These are phyloP conservation scores for Anoncus sp. DNA, from an alignment of 2,888 invertebrate species.

Conservation along the genomic window DNA sequence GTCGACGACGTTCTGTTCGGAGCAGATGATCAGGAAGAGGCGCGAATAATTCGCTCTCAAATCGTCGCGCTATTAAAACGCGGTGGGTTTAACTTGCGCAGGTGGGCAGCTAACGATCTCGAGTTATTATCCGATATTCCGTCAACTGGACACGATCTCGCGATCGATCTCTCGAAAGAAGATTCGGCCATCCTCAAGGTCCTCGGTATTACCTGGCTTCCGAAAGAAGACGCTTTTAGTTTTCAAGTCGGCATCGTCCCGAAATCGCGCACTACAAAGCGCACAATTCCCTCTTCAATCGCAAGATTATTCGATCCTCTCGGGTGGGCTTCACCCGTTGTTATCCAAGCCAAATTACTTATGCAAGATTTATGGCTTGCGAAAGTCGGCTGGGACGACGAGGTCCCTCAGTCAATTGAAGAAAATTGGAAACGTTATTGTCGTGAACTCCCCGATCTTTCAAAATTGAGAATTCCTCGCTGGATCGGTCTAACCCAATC, in stretches of 20 bases:
- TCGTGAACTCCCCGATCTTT: not conserved
- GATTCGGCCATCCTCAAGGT: conserved; percentile 9
- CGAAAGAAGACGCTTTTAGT: conserved; percentile 1
- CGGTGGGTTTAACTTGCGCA: conserved; percentile 12
- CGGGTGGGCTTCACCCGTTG: conserved; percentile 8
- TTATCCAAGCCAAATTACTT: conserved; percentile 1
- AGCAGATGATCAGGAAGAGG: too few species aligned
- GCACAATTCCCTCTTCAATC: conserved; percentile 11
- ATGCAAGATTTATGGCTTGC: conserved; percentile 25
- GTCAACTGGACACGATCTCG: not conserved
- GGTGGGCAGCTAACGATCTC: conserved; percentile 4
- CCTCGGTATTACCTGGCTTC: conserved; percentile 10
- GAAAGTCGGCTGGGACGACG: conserved; percentile 16
- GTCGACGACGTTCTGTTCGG: too few species aligned
- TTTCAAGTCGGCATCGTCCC: conserved; percentile 10
- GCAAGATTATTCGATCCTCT: conserved; percentile 16
- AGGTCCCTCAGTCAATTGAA: not conserved
- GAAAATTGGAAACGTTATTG: not conserved
- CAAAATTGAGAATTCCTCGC: conserved; percentile 8
- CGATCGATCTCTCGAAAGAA: not conserved
- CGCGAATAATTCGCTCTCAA: not conserved
- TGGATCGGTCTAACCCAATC: not conserved
- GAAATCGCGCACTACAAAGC: not conserved
- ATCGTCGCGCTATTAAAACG: not conserved
- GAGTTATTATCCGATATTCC: not conserved